Evolutionary conservation across 2,888 invertebrate species (phyloP).

Genomic region (Onthophagus sagittarius): DNA sequence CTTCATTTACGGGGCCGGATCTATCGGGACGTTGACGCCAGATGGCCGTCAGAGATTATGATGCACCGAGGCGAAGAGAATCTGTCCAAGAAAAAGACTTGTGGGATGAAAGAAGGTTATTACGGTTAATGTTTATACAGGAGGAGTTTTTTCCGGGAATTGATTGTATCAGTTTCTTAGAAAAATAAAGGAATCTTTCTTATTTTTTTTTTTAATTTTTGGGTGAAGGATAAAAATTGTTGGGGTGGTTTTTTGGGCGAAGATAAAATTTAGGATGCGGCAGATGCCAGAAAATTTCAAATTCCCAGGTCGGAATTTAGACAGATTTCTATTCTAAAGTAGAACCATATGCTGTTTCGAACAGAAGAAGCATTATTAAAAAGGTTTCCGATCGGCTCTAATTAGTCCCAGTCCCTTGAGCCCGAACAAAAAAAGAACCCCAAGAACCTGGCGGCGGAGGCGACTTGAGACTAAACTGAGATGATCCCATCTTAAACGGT

Average conservation of each 20-base stretch:
- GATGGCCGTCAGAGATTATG: background rate
- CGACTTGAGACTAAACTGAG: background rate
- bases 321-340: background rate
- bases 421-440: background rate
- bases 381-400: background rate
- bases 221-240: background rate
- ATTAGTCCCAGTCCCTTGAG: background rate
- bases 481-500: background rate
- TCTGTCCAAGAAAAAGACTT: background rate
- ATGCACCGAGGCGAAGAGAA: background rate
- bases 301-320: background rate
- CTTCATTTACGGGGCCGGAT: constrained; percentile 1
- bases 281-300: background rate
- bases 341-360: background rate
- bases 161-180: no score
- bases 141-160: background rate
- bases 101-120: background rate
- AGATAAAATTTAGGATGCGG: background rate
- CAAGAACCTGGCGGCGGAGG: background rate
- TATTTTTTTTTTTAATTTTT: no score
- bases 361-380: background rate
- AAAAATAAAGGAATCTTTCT: no score
- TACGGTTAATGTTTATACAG: background rate
- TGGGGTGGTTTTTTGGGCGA: background rate
- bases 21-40: background rate